These are phyloP conservation scores for Trissonchulus sp. DNA, from an alignment of 2,888 invertebrate genomes.

Conservation along the genomic window DNA sequence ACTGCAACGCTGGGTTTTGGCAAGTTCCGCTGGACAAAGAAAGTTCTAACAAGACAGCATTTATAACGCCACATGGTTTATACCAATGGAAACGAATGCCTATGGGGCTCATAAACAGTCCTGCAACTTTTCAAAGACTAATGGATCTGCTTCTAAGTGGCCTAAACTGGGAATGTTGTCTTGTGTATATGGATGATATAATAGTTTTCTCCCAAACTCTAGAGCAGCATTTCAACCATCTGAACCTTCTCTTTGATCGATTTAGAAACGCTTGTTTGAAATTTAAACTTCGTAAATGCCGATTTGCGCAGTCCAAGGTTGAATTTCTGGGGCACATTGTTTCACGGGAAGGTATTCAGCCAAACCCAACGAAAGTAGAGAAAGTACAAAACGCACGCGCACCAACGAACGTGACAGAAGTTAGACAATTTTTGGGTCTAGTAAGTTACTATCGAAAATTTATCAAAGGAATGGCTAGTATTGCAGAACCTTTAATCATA, in stretches of 20 bases:
- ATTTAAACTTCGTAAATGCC: background rate
- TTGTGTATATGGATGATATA: too few relatives aligned
- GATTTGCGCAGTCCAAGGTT: background rate
- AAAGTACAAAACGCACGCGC: background rate
- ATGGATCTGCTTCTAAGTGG: too few relatives aligned
- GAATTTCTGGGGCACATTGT: background rate
- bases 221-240: too few relatives aligned
- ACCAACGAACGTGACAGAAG: background rate
- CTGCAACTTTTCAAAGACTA: constrained; percentile 2
- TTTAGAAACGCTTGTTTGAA: too few relatives aligned
- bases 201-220: too few relatives aligned
- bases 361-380: background rate
- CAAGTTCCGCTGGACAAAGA: constrained; percentile 5
- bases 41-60: background rate
- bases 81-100: too few relatives aligned
- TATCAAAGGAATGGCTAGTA: background rate
- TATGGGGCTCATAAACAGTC: background rate
- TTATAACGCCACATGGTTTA: too few relatives aligned
- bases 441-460: background rate
- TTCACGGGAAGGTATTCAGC: background rate
- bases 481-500: background rate
- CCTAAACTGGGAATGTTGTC: too few relatives aligned
- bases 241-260: too few relatives aligned
- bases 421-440: background rate
- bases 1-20: too few relatives aligned